Evolutionary conservation across 1,140 invertebrate genomes (phyloP), one percentile per base, ranked within the genome.

Genomic region (Atta colombica): DNA sequence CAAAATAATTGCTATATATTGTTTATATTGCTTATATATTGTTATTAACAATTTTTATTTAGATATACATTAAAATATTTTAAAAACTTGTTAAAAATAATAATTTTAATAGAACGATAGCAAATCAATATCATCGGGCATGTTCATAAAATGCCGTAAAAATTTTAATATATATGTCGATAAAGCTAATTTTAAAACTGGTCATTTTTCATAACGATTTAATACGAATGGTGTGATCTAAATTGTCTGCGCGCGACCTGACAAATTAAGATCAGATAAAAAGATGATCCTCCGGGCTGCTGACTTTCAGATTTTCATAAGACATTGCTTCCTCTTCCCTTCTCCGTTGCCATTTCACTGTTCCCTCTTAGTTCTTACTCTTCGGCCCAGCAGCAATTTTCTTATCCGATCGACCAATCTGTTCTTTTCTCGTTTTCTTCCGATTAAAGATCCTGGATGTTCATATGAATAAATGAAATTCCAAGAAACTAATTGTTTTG

Each of bases 261-360:
- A 94, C 90, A 94, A 94, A 94, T 93, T 93, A 93, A 92, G 89
- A 94, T 94, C 93, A 92, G 93, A 94, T 94, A 94, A 86, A 93
- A 72, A 86, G 93, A 94, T 94, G 80, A 94, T 94, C 93, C 90
- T 53, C 74, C 66, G n/a, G 88, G 90, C 87, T 94, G 93, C 94
- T 94, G 94, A 94, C 93, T 93, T 92, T 91, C 88, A 93, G 87
- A 93, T 94, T 94, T 94, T 94, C 90, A 89, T 93, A 94, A 93
- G 90, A 84, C 87, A 72, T 82, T 75, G 58, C 72, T 71, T 45
- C 66, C 66, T 25, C 60, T 49, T 58, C 63, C 69, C 86, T 53
- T 28, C 63, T 65, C 72, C 69, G 14, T 55, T 58, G 66, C 81
- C 45, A 61, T 68, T 77, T 63, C 80, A 66, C 85, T 71, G 87